Conservation (phyloP, 2,888 invertebrate species). For the Liopterus haemorrhoidalis region DNA sequence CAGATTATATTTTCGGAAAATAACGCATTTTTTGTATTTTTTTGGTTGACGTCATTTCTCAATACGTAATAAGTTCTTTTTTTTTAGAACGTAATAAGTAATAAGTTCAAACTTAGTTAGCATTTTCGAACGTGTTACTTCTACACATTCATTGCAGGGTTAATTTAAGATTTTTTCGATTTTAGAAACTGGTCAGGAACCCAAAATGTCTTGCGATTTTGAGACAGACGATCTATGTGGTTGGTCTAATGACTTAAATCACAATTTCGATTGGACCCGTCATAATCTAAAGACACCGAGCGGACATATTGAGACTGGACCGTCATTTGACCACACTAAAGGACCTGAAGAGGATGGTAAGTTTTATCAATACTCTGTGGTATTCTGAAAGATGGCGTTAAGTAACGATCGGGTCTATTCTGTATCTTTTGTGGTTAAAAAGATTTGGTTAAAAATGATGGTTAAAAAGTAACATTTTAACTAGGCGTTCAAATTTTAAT, state of each 20-base stretch:
- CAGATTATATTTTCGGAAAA: too few species aligned
- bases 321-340: constrained; percentile 68
- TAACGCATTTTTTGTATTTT: too few species aligned
- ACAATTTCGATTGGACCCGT: constrained; percentile 70
- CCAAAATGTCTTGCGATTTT: constrained; percentile 58
- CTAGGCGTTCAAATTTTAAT: too few species aligned
- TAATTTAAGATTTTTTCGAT: constrained; percentile 7
- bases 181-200: constrained; percentile 42
- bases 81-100: too few species aligned
- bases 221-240: constrained; percentile 64
- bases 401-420: too few species aligned
- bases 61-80: not conserved
- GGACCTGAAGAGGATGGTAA: constrained; percentile 51
- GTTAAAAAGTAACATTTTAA: too few species aligned
- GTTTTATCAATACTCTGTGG: too few species aligned
- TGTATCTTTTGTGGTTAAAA: too few species aligned
- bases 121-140: constrained; percentile 22
- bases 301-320: constrained; percentile 63
- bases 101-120: too few species aligned
- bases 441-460: too few species aligned
- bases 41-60: not conserved
- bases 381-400: too few species aligned
- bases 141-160: not conserved
- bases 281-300: constrained; percentile 60
- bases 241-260: constrained; percentile 66